A percentile compares a stretch with the other conserved stretches of the same genome.
These are phyloP conservation scores for Hydrophis major DNA, from an alignment of 2,797 vertebrate species.

Conservation along the genomic window DNA sequence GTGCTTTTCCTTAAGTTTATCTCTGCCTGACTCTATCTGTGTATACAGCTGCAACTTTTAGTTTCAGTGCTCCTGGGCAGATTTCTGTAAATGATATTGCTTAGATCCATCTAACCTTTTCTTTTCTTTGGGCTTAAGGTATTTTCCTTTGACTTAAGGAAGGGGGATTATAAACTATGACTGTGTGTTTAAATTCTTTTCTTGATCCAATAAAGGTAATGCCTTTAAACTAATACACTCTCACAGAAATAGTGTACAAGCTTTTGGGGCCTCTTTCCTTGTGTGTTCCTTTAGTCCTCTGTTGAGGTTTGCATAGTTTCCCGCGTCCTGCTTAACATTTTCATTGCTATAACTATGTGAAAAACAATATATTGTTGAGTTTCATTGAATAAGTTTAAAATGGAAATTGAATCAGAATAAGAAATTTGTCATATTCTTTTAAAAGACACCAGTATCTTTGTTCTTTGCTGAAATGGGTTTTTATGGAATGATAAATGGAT, in stretches of 20 bases:
- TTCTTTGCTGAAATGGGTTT: neutral
- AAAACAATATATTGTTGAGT: neutral
- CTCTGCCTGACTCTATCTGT: neutral
- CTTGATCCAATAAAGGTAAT: neutral
- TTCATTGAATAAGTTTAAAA: conserved; percentile 14
- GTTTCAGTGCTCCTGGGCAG: neutral
- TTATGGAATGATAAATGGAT: neutral
- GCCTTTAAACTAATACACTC: neutral
- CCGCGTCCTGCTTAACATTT: neutral
- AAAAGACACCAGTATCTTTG: neutral
- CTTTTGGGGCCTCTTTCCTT: neutral
- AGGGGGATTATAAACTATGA: neutral
- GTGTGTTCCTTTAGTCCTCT: neutral
- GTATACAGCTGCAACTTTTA: neutral
- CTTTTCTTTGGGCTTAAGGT: neutral
- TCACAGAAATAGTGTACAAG: neutral
- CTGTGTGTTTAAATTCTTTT: neutral
- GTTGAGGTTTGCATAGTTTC: neutral
- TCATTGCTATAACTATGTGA: neutral
- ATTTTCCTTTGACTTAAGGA: neutral
- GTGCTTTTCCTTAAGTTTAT: neutral
- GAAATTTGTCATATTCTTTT: neutral
- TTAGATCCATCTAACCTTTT: neutral
- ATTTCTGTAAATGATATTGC: neutral
- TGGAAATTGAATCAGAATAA: neutral